Evolutionary conservation across 1,140 invertebrate genomes (phyloP).

Genomic region (Mylabris phalerata): DNA sequence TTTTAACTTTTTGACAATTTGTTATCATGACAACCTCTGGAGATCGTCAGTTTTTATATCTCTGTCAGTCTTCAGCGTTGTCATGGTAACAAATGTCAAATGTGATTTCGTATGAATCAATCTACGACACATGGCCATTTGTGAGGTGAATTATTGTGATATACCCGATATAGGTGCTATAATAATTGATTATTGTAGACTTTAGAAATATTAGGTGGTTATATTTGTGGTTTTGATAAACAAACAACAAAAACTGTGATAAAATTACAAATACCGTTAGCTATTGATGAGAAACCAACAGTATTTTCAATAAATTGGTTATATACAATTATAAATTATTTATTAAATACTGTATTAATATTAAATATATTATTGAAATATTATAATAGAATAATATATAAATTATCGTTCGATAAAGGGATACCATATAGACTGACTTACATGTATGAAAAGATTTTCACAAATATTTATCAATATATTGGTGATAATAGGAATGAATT

Average conservation of each 20-base stretch:
- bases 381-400: slow-evolving; percentile 20
- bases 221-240: slow-evolving; percentile 30
- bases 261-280: slow-evolving; percentile 21
- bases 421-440: slow-evolving; percentile 31
- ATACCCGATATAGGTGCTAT: too few species aligned
- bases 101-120: too few species aligned
- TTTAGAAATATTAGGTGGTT: slow-evolving; percentile 35
- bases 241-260: slow-evolving; percentile 15
- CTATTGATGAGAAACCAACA: slow-evolving; percentile 28
- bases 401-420: slow-evolving; percentile 22
- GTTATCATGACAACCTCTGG: too few species aligned
- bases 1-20: too few species aligned
- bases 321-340: slow-evolving; percentile 32
- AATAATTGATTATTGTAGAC: slow-evolving; percentile 17
- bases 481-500: slow-evolving; percentile 18
- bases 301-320: slow-evolving; percentile 36
- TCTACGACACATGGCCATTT: too few species aligned
- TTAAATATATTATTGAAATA: slow-evolving; percentile 28
- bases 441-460: slow-evolving; percentile 31
- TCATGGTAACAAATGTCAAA: too few species aligned
- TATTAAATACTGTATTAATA: slow-evolving; percentile 23
- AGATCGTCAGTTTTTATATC: too few species aligned
- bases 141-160: too few species aligned
- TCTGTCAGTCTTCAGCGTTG: too few species aligned
- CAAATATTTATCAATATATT: slow-evolving; percentile 18